Evolutionary conservation across 2,888 invertebrate genomes (phyloP), one percentile per base, ranked within the genome.

Genomic region (Muschampia plurimacula): DNA sequence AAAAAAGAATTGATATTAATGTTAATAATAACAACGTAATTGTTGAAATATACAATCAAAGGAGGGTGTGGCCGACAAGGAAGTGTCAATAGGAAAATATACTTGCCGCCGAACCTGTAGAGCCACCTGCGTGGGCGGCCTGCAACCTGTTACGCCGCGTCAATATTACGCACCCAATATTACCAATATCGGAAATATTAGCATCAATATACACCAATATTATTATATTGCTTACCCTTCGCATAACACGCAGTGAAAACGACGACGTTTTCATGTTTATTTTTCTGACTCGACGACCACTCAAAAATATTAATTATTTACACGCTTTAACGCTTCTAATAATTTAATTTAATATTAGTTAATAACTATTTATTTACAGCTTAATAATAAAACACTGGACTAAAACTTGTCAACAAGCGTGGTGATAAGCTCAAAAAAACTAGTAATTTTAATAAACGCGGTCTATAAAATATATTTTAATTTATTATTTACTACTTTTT

Each of bases 181-280:
- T 62, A 57, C 39, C 39, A 63, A 69, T 71, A 76, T 36, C 52
- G 13, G 2, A 57, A 59, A 60, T 32, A 15, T 63, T n/a, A 69
- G 57, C 68, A 72, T 76, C 5, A 71, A 46, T 9, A 60, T 69
- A 70, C 12, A 46, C 67, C 41, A 63, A 74, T 68, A 66, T 67
- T 62, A 28, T 15, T n/a, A 32, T 32, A 67, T 49, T 28, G 95
- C 97, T 96, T 87, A 97, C 97, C 96, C 97, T 95, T 92, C 97
- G 95, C 97, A 97, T 97, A 82, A 97, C 97, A 79, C 97, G 96
- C 68, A 97, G 95, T 28, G 97, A 97, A 86, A 97, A 97, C 84
- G 97, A 97, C 67, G 97, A 96, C 57, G 97, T 96, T 96, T 97
- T 97, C 97, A 97, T 97, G 84, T 95, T 96, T 90, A 90, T 89